A percentile compares a stretch with the other conserved stretches of the same genome.
Conservation (phyloP, 2,797 vertebrate genomes). For the Ataeniobius toweri region DNA sequence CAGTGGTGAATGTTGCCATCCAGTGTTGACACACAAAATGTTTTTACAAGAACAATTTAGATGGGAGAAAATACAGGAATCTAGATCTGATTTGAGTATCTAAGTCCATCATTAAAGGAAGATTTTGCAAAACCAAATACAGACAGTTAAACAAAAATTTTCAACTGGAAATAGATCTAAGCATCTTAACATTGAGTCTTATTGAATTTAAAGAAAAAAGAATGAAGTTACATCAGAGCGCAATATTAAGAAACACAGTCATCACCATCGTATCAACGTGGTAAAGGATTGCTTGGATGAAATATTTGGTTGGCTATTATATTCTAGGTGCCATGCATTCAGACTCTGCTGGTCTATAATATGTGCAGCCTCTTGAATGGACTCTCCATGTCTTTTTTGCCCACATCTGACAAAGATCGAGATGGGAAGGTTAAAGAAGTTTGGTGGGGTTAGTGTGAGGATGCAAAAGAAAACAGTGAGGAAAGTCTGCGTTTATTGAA, state of each 20-base stretch:
- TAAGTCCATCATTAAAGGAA: too few relatives aligned
- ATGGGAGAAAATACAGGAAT: too few relatives aligned
- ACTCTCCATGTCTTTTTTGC: neutral
- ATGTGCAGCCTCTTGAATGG: neutral
- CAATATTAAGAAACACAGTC: neutral
- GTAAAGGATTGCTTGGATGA: neutral
- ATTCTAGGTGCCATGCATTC: neutral
- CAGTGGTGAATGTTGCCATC: too few relatives aligned
- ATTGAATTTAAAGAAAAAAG: neutral
- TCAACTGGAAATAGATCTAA: neutral
- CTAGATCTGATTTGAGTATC: too few relatives aligned
- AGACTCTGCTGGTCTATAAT: neutral
- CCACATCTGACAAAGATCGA: neutral
- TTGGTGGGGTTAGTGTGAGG: too few relatives aligned
- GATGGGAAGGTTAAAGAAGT: too few relatives aligned
- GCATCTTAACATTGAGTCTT: neutral
- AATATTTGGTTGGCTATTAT: neutral
- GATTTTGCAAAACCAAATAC: too few relatives aligned
- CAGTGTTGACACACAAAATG: too few relatives aligned
- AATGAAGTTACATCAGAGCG: neutral
- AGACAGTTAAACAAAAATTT: too few relatives aligned
- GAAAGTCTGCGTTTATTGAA: too few relatives aligned
- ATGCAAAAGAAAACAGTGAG: too few relatives aligned
- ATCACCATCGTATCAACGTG: neutral
- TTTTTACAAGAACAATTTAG: too few relatives aligned